phyloP scores from a whole-genome alignment of 2,113 vertebrate genomes.

The Pachyramphus minor region DNA sequence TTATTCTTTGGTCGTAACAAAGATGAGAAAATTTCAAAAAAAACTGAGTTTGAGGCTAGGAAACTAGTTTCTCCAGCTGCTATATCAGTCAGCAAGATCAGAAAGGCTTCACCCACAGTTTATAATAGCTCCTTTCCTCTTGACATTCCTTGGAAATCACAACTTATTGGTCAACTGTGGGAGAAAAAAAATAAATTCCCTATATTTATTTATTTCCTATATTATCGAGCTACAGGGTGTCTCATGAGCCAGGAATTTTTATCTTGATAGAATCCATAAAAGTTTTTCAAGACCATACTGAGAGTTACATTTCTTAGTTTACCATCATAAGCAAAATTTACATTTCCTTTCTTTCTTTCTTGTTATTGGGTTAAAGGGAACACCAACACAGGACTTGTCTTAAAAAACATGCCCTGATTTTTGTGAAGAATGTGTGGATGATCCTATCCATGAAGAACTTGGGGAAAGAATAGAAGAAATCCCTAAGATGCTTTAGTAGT shows the following conservation, averaged over 20 bases:
- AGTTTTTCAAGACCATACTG: neutral
- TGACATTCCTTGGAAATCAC: neutral
- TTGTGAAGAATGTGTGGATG: neutral
- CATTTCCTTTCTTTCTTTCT: neutral
- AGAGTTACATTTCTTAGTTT: neutral
- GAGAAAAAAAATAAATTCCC: neutral
- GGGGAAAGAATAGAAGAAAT: neutral
- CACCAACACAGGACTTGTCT: neutral
- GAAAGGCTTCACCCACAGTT: neutral
- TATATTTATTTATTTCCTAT: neutral
- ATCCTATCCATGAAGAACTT: neutral
- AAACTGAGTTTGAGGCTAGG: neutral
- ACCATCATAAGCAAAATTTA: neutral
- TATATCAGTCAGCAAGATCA: neutral
- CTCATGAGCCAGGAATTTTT: neutral
- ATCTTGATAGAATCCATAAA: neutral
- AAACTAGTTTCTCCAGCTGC: neutral
- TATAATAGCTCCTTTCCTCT: neutral
- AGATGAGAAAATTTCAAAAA: neutral
- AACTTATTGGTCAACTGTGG: neutral
- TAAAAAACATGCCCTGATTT: neutral
- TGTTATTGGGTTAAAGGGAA: neutral
- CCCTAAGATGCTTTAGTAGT: neutral
- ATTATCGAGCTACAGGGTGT: neutral
- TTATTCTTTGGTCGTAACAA: neutral